These are phyloP conservation scores for Podabrus alpinus DNA, from an alignment of 2,888 invertebrate genomes.

Conservation along the genomic window DNA sequence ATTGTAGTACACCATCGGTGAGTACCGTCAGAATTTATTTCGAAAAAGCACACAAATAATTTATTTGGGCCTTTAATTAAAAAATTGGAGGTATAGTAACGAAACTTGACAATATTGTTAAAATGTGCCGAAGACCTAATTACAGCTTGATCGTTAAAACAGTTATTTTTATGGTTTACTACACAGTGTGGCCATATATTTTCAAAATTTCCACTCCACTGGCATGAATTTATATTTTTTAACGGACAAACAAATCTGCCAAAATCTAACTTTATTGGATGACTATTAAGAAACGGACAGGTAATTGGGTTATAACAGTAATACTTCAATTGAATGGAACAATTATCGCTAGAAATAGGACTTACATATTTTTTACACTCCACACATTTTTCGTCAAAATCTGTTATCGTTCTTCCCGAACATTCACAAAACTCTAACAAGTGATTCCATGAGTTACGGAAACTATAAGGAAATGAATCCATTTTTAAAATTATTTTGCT, in stretches of 20 bases:
- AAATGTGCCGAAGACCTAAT: background rate
- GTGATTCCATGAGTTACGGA: background rate
- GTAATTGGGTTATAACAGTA: background rate
- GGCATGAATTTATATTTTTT: background rate
- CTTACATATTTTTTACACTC: background rate
- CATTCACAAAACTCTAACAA: background rate
- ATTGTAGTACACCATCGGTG: background rate
- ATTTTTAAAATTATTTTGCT: background rate
- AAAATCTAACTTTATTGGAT: rapidly evolving
- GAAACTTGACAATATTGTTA: background rate
- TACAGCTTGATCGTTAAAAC: background rate
- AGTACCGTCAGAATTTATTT: background rate
- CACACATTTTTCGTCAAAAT: background rate
- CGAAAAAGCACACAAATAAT: background rate
- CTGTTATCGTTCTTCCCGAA: background rate
- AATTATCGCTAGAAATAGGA: background rate
- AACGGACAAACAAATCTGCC: background rate
- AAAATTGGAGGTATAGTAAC: background rate
- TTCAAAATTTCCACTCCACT: background rate
- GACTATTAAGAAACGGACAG: background rate
- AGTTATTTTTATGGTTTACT: background rate
- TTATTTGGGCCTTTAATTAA: background rate
- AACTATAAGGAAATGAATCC: background rate
- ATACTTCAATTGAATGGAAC: background rate
- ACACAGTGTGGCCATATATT: background rate